These are phyloP conservation scores for Lucilia sericata DNA, from an alignment of 1,140 invertebrate genomes.

Conservation along the genomic window DNA sequence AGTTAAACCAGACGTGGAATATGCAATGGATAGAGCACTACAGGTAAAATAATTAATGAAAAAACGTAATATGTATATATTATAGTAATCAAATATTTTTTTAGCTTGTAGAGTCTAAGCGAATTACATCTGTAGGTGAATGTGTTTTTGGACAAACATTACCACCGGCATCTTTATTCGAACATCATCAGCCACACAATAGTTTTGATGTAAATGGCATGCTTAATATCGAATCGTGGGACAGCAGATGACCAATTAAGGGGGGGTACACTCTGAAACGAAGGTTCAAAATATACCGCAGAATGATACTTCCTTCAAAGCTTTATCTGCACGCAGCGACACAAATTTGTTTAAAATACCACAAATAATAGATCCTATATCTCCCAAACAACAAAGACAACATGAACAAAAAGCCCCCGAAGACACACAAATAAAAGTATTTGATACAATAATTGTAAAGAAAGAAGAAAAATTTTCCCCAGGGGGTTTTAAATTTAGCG, in stretches of 20 bases:
- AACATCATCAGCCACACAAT: conserved; percentile 72
- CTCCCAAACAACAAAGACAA: conserved; percentile 9
- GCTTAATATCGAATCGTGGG: conserved; percentile 55
- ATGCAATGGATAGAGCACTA: conserved; percentile 72
- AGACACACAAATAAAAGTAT: background rate
- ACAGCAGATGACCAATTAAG: conserved; percentile 60
- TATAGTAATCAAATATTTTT: conserved; percentile 46
- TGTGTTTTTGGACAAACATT: conserved; percentile 74
- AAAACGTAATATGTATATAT: too few species aligned
- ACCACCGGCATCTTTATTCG: conserved; percentile 69
- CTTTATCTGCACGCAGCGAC: background rate
- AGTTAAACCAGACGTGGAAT: conserved; percentile 71
- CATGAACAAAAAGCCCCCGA: background rate
- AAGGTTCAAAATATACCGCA: background rate
- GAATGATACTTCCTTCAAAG: background rate
- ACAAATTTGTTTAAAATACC: conserved; percentile 34
- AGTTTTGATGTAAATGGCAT: conserved; percentile 78
- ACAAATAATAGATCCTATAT: conserved; percentile 50
- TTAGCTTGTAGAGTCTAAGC: conserved; percentile 78
- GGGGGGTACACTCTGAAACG: conserved; percentile 40
- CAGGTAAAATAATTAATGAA: conserved; percentile 14
- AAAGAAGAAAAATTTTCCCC: background rate
- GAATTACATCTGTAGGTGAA: conserved; percentile 72
- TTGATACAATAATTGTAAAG: background rate
- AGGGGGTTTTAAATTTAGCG: conserved; percentile 27